phyloP scores from a whole-genome alignment of 2,888 invertebrate species.

The Emmelina monodactyla region DNA sequence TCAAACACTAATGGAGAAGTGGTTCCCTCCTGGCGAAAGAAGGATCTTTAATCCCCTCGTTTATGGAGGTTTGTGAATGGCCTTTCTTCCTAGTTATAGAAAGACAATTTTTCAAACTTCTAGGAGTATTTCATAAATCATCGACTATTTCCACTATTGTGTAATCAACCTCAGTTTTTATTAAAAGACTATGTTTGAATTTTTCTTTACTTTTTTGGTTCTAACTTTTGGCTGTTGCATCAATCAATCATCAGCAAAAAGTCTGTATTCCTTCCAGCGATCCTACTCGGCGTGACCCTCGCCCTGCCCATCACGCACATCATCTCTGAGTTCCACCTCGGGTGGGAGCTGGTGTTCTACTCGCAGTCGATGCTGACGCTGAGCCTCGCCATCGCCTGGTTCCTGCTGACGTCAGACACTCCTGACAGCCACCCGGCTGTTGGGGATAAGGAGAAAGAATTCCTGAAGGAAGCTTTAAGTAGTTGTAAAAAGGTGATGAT shows the following conservation, averaged over 20 bases:
- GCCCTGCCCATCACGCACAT: constrained; percentile 32
- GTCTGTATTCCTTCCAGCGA: too few species aligned
- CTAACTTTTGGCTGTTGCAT: too few species aligned
- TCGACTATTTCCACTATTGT: too few species aligned
- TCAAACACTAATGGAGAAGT: constrained; percentile 29
- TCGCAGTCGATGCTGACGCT: constrained; percentile 35
- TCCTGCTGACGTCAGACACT: constrained; percentile 34
- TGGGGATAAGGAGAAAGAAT: constrained; percentile 43
- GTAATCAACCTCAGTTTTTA: too few species aligned
- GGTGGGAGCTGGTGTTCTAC: constrained; percentile 51
- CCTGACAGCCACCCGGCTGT: constrained; percentile 40
- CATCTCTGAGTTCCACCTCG: constrained; percentile 27
- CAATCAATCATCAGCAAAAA: too few species aligned
- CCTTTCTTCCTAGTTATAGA: too few species aligned
- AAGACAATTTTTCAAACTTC: too few species aligned
- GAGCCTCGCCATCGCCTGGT: constrained; percentile 34
- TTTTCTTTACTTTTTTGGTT: too few species aligned
- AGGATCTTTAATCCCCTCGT: constrained; percentile 28
- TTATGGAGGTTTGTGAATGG: constrained; percentile 46
- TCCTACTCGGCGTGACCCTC: constrained; percentile 35
- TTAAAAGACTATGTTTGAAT: too few species aligned
- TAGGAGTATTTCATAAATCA: too few species aligned
- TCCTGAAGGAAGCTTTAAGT: constrained; percentile 31
- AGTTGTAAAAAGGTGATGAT: constrained; percentile 27
- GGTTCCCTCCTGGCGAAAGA: constrained; percentile 44